phyloP scores from a whole-genome alignment of 1,140 invertebrate genomes.

The Penaeus chinensis region DNA sequence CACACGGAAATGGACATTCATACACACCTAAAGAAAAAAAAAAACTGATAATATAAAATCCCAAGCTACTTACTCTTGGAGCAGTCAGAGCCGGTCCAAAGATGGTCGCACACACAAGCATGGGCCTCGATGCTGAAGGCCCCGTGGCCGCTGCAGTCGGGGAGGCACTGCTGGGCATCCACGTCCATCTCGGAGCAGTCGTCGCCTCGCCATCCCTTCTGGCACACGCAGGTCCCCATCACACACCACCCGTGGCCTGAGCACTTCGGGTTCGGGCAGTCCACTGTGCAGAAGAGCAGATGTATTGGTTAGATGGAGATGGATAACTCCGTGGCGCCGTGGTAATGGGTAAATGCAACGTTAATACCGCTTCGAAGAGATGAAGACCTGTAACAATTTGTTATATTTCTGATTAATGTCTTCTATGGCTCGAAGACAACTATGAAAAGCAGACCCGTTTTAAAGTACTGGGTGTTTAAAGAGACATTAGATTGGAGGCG shows the following conservation, averaged over 20 bases:
- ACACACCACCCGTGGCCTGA: constrained; percentile 97
- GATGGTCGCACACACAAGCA: constrained; percentile 87
- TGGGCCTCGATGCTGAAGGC: constrained; percentile 89
- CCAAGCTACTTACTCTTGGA: constrained; percentile 71
- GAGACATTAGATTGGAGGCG: no score
- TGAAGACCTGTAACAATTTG: no score
- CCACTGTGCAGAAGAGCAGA: constrained; percentile 73
- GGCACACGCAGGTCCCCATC: constrained; percentile 93
- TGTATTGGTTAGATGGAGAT: no score
- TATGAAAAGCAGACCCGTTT: no score
- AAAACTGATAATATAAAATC: background rate
- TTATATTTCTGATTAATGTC: no score
- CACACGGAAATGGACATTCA: no score
- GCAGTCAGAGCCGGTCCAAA: constrained; percentile 95
- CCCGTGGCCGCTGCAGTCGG: constrained; percentile 93
- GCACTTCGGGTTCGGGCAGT: constrained; percentile 95
- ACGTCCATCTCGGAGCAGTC: constrained; percentile 94
- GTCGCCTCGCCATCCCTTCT: constrained; percentile 93
- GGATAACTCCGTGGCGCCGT: no score
- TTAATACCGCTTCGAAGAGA: no score
- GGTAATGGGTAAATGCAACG: no score
- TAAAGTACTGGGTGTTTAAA: no score
- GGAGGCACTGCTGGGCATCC: constrained; percentile 91
- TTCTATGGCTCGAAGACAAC: no score
- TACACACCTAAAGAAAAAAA: background rate